Conservation (phyloP, 2,113 vertebrate species). For the Epinephelus lanceolatus region DNA sequence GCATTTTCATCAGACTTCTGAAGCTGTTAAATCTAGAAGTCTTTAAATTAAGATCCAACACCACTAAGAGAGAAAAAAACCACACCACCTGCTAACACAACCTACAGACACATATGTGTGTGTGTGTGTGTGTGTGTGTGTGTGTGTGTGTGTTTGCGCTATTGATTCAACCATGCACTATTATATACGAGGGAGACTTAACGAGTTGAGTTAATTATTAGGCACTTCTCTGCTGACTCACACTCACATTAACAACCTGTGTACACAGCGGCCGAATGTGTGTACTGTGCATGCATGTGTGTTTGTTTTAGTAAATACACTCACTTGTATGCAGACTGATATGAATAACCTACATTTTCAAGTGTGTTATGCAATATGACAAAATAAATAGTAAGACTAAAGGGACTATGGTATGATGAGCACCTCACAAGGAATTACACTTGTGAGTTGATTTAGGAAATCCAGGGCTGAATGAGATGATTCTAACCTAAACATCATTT, state of each 20-base stretch:
- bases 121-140: background rate
- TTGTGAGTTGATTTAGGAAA: no score
- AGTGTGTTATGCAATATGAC: background rate
- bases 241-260: conserved; percentile 4
- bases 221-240: conserved; percentile 29
- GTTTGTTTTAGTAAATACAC: conserved; percentile 10
- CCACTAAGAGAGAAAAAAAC: conserved; percentile 29
- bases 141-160: background rate
- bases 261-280: background rate
- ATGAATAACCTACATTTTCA: background rate
- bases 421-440: no score
- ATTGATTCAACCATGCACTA: conserved; percentile 1
- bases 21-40: no score
- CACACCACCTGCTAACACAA: conserved; percentile 43
- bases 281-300: background rate
- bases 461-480: no score
- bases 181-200: conserved; percentile 11
- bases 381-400: background rate
- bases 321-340: background rate
- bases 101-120: conserved; percentile 1
- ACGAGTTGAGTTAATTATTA: conserved; percentile 51
- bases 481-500: no score
- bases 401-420: background rate
- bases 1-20: no score
- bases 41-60: conserved; percentile 28